Conservation (phyloP, 2,113 vertebrate species). For the Ictalurus punctatus region DNA sequence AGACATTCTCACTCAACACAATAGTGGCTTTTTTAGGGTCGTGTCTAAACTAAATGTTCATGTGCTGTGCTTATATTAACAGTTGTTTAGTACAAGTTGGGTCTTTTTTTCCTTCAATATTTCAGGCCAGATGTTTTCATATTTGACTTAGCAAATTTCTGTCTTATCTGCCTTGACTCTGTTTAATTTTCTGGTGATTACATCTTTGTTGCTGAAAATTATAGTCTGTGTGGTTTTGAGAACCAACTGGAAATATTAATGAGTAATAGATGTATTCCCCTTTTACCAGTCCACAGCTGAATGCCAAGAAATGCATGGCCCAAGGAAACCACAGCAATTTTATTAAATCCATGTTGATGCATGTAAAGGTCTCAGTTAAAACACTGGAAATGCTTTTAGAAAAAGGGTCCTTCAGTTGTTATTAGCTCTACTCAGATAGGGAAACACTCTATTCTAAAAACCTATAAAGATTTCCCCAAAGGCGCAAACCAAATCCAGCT, state of each 20-base stretch:
- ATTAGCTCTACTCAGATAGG: background rate
- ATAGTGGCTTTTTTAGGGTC: slow-evolving; percentile 18
- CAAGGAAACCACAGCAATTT: slow-evolving; percentile 29
- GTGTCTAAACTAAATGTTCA: slow-evolving; percentile 22
- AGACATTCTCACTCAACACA: slow-evolving; percentile 36
- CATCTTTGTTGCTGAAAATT: slow-evolving; percentile 6
- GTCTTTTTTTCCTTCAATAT: background rate
- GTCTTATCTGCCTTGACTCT: slow-evolving; percentile 1
- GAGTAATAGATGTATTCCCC: background rate
- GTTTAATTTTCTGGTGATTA: background rate
- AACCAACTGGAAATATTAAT: slow-evolving; percentile 34
- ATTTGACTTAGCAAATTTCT: background rate
- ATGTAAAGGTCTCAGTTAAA: slow-evolving; percentile 32
- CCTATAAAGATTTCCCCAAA: background rate
- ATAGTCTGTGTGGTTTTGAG: slow-evolving; percentile 3
- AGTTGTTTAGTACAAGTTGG: background rate
- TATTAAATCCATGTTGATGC: slow-evolving; percentile 27
- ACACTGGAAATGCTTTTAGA: background rate
- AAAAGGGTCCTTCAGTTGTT: background rate
- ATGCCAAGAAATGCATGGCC: slow-evolving; percentile 28
- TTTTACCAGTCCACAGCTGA: slow-evolving; percentile 17
- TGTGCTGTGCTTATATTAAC: background rate
- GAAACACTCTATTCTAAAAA: background rate
- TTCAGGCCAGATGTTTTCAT: slow-evolving; percentile 1
- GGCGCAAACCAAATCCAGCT: background rate